Conservation (phyloP, 2,797 vertebrate genomes). For the Chromis chromis region DNA sequence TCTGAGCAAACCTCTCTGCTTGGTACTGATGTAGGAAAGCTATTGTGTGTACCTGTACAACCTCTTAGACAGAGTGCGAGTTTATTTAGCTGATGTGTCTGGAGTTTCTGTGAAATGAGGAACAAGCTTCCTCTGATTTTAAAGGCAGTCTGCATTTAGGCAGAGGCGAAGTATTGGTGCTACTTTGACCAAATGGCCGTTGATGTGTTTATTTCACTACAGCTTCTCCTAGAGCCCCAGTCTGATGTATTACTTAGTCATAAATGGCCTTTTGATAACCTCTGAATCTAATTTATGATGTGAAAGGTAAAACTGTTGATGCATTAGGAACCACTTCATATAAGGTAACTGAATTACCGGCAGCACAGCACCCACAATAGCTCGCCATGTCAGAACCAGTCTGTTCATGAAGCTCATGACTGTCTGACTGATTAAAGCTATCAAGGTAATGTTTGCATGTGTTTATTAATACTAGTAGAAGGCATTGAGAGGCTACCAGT, state of each 20-base stretch:
- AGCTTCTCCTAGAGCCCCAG: neutral
- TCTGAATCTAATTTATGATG: slow-evolving; percentile 50
- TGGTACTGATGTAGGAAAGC: slow-evolving; percentile 5
- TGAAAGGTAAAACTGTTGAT: slow-evolving; percentile 55
- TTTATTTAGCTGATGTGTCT: slow-evolving; percentile 30
- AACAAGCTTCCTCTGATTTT: slow-evolving; percentile 18
- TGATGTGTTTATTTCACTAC: slow-evolving; percentile 42
- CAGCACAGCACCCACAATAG: slow-evolving; percentile 5
- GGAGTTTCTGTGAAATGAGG: slow-evolving; percentile 18
- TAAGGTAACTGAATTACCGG: slow-evolving; percentile 50
- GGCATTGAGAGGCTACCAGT: neutral
- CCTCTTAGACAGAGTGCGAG: neutral
- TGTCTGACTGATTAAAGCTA: neutral
- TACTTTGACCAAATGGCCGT: slow-evolving; percentile 33
- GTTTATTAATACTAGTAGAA: neutral
- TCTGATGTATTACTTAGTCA: slow-evolving; percentile 38
- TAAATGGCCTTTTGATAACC: slow-evolving; percentile 45
- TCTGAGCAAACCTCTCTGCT: slow-evolving; percentile 1
- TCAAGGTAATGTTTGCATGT: neutral
- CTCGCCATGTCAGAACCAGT: neutral
- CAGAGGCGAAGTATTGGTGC: slow-evolving; percentile 16
- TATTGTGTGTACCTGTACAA: slow-evolving; percentile 16
- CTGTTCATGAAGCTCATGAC: slow-evolving; percentile 15
- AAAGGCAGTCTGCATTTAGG: slow-evolving; percentile 17
- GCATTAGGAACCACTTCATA: slow-evolving; percentile 54